Evolutionary conservation across 2,888 invertebrate genomes (phyloP), one percentile per base, ranked within the genome.

Genomic region (Cheilosia pagana): DNA sequence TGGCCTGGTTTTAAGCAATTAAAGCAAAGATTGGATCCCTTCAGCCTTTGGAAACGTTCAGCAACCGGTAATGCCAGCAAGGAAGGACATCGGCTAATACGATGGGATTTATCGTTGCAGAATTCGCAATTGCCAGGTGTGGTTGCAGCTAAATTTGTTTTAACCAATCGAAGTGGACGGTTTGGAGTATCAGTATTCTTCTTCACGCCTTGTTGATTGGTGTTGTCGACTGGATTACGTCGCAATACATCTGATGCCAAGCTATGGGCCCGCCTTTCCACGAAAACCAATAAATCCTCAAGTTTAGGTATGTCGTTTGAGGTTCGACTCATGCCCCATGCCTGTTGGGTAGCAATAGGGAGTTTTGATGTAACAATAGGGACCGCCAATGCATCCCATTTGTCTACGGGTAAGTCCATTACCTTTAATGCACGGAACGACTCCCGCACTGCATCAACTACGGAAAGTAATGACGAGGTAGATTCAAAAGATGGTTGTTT

Each of bases 1-100:
- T 68, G 74, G 2, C 72, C 82, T 48, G 31, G 63, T 41, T 28
- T 67, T n/a, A 76, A 55, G 35, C 70, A 70, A 25, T 76, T 76
- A 23, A 76, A 76, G 35, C 75, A 81, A n/a, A 68, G 41, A 43
- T 70, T 70, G 2, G 63, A 76, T 8, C 63, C 57, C 48, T 52
- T 50, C 0, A 76, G 43, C 6, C n/a, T 41, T 14, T 59, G 25
- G 35, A 81, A 81, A 14, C 60, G 35, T 55, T 74, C 74, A 63
- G 45, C 43, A 28, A 71, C 68, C 7, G 63, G 14, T 6, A 55
- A 23, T 12, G 19, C 55, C 31, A 72, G 0, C 43, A 62, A 53
- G 3, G 45, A 63, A 6, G 65, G 57, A 25, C 75, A 67, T 19
- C 31, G 39, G 8, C 39, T 67, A 12, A 52, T 76, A 7, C 75